Evolutionary conservation across 2,888 invertebrate genomes (phyloP).

Genomic region (Chromoteleia sp.): DNA sequence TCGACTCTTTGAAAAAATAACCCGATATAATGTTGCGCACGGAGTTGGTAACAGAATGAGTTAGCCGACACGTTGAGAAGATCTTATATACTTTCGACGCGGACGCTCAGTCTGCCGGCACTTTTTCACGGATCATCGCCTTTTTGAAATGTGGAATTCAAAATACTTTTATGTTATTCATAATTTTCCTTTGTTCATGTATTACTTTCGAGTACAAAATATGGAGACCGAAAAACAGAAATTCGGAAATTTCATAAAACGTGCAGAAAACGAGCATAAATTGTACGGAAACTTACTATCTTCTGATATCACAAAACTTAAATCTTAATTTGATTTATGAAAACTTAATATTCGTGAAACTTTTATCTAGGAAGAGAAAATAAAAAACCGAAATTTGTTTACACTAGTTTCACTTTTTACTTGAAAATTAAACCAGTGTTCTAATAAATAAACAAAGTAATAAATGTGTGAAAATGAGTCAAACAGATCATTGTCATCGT

Average conservation of each 20-base stretch:
- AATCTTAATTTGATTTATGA: background rate
- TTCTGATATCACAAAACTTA: background rate
- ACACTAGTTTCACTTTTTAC: background rate
- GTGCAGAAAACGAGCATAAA: background rate
- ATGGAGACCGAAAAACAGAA: background rate
- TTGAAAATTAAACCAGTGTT: slow-evolving; percentile 3
- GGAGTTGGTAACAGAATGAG: slow-evolving; percentile 68
- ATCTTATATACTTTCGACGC: slow-evolving; percentile 70
- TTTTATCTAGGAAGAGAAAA: background rate
- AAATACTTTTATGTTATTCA: slow-evolving; percentile 53
- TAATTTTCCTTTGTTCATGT: slow-evolving; percentile 53
- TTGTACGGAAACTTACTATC: background rate
- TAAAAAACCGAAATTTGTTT: background rate
- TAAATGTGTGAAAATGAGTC: slow-evolving; percentile 6
- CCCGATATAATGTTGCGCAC: slow-evolving; percentile 61
- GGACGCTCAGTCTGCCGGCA: slow-evolving; percentile 49
- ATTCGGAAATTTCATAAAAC: background rate
- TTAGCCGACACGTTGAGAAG: slow-evolving; percentile 62
- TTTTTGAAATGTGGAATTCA: slow-evolving; percentile 63
- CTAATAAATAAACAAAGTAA: slow-evolving; percentile 5
- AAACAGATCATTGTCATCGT: slow-evolving; percentile 44
- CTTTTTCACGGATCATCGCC: slow-evolving; percentile 66
- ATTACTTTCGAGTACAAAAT: slow-evolving; percentile 11
- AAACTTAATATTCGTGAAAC: background rate
- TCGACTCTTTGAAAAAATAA: slow-evolving; percentile 50